A percentile compares a stretch with the other conserved stretches of the same genome.
phyloP scores from a whole-genome alignment of 2,888 invertebrate genomes.

The Cephus nigrinus region DNA sequence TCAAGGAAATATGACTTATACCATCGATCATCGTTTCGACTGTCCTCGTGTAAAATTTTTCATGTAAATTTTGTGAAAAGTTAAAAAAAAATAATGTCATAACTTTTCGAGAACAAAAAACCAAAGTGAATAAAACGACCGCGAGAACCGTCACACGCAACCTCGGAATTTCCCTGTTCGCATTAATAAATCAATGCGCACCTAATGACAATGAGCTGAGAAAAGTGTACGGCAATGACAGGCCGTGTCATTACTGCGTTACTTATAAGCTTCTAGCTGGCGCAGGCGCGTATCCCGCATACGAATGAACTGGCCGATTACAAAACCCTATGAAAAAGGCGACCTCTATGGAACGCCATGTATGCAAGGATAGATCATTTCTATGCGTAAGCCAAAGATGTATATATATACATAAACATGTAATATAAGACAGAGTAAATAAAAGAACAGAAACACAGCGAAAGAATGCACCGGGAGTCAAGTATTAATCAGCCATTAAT shows the following conservation, averaged over 20 bases:
- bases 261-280: constrained; percentile 51
- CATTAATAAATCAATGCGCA: constrained; percentile 44
- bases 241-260: constrained; percentile 59
- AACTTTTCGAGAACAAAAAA: neutral
- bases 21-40: neutral
- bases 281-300: constrained; percentile 47
- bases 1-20: neutral
- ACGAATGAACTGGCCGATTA: constrained; percentile 50
- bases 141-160: neutral
- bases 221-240: constrained; percentile 57
- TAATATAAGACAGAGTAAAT: neutral
- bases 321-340: constrained; percentile 51
- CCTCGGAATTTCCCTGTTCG: constrained; percentile 45
- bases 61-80: neutral
- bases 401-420: neutral
- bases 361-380: constrained; percentile 37
- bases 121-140: neutral
- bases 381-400: neutral
- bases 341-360: constrained; percentile 44
- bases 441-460: neutral
- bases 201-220: constrained; percentile 52
- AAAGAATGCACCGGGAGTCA: neutral
- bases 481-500: constrained; percentile 50
- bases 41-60: neutral
- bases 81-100: neutral